These are phyloP conservation scores for Lampris incognitus DNA, from an alignment of 2,113 vertebrate species.

Conservation along the genomic window DNA sequence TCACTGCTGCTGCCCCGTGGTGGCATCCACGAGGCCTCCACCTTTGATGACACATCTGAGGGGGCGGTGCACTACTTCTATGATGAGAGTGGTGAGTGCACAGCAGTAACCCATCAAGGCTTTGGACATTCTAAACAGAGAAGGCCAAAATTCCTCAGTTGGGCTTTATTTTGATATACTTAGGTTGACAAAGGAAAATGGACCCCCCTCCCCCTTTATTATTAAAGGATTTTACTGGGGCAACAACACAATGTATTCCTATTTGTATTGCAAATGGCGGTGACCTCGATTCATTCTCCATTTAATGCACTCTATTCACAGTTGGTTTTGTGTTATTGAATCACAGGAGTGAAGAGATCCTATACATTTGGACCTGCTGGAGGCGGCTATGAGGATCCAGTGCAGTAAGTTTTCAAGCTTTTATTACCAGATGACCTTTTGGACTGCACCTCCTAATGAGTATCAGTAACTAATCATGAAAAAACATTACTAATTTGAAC, in stretches of 20 bases:
- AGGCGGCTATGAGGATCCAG: slow-evolving; percentile 91
- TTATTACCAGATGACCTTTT: neutral
- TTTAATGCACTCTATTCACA: neutral
- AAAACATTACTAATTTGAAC: slow-evolving; percentile 9
- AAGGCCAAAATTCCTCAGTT: no score
- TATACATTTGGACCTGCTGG: slow-evolving; percentile 91
- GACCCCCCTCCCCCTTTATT: neutral
- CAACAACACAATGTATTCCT: neutral
- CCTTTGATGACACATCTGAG: slow-evolving; percentile 91
- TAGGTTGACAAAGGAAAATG: neutral
- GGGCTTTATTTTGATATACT: neutral
- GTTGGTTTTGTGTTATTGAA: slow-evolving; percentile 19
- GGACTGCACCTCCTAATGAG: neutral
- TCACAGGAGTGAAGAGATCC: slow-evolving; percentile 88
- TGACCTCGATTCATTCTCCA: no score
- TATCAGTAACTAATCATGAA: neutral
- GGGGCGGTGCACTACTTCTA: slow-evolving; percentile 93
- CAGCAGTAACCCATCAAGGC: neutral
- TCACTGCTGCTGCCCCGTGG: slow-evolving; percentile 87
- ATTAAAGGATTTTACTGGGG: neutral
- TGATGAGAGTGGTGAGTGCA: slow-evolving; percentile 88
- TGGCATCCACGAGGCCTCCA: slow-evolving; percentile 90
- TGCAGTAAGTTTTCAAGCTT: slow-evolving; percentile 80
- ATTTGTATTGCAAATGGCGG: neutral
- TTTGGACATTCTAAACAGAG: neutral